phyloP scores from a whole-genome alignment of 2,797 vertebrate genomes.

The Tokudaia muenninki region DNA sequence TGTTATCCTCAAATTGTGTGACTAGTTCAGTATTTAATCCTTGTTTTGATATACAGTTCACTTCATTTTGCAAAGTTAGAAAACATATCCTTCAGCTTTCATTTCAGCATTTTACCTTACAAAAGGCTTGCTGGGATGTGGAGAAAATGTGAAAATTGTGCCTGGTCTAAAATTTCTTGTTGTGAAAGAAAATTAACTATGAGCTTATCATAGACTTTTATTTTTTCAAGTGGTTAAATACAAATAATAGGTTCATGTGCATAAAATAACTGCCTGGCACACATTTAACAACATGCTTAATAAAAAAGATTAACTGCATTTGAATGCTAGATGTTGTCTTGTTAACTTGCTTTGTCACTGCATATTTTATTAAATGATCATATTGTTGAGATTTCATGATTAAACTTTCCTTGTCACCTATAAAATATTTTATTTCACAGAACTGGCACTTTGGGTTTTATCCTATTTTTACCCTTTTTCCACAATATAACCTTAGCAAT shows the following conservation, averaged over 20 bases:
- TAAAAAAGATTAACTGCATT: not conserved
- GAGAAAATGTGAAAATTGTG: constrained; percentile 20
- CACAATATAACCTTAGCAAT: not conserved
- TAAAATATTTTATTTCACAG: not conserved
- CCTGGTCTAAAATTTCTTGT: not conserved
- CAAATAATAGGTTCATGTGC: not conserved
- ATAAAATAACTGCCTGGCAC: not conserved
- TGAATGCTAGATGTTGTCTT: not conserved
- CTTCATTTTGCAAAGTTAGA: constrained; percentile 55
- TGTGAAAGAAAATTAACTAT: not conserved
- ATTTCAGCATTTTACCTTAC: constrained; percentile 29
- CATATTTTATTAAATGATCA: not conserved
- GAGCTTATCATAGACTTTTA: not conserved
- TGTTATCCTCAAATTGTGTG: constrained; percentile 46
- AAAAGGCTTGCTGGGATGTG: not conserved
- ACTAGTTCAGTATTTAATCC: constrained; percentile 34
- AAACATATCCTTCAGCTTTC: constrained; percentile 31
- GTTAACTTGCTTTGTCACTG: not conserved
- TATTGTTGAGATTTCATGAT: not conserved
- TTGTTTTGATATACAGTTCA: constrained; percentile 50
- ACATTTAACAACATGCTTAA: not conserved
- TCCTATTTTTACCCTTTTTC: not conserved
- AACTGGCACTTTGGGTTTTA: not conserved
- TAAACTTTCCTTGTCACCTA: not conserved
- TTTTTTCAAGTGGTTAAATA: not conserved